These are phyloP conservation scores for Magallana nippona DNA, from an alignment of 2,888 invertebrate genomes.

Conservation along the genomic window DNA sequence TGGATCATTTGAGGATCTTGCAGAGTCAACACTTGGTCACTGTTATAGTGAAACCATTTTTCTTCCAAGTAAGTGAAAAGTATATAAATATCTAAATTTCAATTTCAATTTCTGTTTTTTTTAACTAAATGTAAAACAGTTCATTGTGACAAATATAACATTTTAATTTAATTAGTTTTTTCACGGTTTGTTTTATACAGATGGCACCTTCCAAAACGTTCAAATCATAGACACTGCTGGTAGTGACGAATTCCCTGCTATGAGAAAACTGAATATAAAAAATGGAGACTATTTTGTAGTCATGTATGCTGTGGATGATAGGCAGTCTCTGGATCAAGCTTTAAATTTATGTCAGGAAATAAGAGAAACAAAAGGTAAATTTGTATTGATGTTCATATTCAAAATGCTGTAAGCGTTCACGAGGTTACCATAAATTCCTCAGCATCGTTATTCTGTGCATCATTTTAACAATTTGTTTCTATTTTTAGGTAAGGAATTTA, in stretches of 20 bases:
- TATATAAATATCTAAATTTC: no score
- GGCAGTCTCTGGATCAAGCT: no score
- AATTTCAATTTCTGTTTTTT: no score
- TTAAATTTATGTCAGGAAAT: background rate
- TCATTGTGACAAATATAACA: background rate
- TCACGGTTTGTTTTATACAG: background rate
- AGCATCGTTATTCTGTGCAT: background rate
- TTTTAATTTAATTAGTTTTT: background rate
- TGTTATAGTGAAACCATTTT: background rate
- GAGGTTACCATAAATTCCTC: no score
- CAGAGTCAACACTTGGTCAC: background rate
- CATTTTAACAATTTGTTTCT: background rate
- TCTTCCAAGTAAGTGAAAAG: slow-evolving; percentile 22
- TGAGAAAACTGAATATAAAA: background rate
- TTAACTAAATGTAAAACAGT: no score
- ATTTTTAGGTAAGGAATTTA: slow-evolving; percentile 8
- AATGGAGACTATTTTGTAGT: slow-evolving; percentile 26
- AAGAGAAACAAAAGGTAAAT: slow-evolving; percentile 22
- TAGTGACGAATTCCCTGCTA: slow-evolving; percentile 18
- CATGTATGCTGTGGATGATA: no score
- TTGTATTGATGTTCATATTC: no score
- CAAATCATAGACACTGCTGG: slow-evolving; percentile 32
- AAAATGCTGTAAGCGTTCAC: no score
- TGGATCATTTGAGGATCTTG: background rate
- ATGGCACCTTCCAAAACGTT: slow-evolving; percentile 17